These are phyloP conservation scores for Piscicola geometra DNA, from an alignment of 2,888 invertebrate species.

Conservation along the genomic window DNA sequence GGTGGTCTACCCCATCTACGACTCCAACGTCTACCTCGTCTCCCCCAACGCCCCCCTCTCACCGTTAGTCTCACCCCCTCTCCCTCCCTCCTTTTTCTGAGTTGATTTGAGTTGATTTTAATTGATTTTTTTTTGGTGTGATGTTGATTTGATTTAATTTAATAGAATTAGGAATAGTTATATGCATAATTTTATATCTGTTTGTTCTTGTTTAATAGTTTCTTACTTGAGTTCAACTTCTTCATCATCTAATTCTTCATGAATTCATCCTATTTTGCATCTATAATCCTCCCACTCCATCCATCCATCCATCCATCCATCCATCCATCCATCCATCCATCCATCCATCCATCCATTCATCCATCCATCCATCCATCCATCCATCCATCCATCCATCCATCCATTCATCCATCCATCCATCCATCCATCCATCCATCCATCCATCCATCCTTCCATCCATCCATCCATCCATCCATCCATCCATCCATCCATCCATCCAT, in stretches of 20 bases:
- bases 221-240: background rate
- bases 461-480: background rate
- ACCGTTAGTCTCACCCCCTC: constrained; percentile 2
- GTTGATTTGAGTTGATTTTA: too few species aligned
- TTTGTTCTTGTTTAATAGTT: background rate
- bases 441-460: background rate
- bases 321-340: background rate
- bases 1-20: constrained; percentile 29
- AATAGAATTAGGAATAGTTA: too few species aligned
- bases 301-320: background rate
- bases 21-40: constrained; percentile 29
- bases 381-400: background rate
- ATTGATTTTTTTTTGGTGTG: too few species aligned
- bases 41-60: constrained; percentile 21
- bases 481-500: constrained; percentile 4
- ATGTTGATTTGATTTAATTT: too few species aligned
- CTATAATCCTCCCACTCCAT: too few species aligned
- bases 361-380: background rate
- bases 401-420: background rate
- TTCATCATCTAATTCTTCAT: too few species aligned
- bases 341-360: constrained; percentile 6
- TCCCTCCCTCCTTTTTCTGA: too few species aligned
- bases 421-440: background rate
- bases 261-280: too few species aligned
- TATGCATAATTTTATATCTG: background rate